Conservation (phyloP, 2,797 vertebrate species). For the Oreonectes daqikongensis region DNA sequence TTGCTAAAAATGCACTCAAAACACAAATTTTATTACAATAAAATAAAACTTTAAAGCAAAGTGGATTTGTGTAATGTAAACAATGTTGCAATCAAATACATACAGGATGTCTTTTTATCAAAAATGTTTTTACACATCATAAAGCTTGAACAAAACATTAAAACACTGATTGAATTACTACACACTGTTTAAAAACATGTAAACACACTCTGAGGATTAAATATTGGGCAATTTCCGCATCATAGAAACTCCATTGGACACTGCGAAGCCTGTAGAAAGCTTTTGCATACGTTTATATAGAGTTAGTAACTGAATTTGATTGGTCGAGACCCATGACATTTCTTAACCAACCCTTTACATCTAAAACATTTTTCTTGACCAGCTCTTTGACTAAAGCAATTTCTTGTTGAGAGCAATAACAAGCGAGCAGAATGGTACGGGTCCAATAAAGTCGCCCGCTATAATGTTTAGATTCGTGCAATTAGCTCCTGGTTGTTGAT, state of each 20-base stretch:
- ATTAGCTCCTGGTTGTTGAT: slow-evolving; percentile 78
- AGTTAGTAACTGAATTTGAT: neutral
- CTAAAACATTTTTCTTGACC: neutral
- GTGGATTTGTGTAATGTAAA: slow-evolving; percentile 31
- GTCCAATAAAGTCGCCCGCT: slow-evolving; percentile 88
- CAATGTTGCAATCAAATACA: slow-evolving; percentile 2
- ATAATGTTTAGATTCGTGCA: slow-evolving; percentile 84
- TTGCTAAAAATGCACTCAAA: slow-evolving; percentile 10
- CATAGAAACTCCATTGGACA: neutral
- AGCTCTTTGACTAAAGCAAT: slow-evolving; percentile 61
- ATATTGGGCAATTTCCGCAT: neutral
- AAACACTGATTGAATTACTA: neutral
- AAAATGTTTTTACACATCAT: neutral
- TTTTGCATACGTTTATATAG: neutral
- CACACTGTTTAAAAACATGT: neutral
- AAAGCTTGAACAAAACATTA: neutral
- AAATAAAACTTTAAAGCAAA: slow-evolving; percentile 1
- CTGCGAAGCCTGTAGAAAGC: neutral
- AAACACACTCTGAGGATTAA: neutral
- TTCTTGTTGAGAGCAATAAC: slow-evolving; percentile 85
- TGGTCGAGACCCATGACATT: neutral
- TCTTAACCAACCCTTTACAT: neutral
- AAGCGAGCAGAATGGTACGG: slow-evolving; percentile 74
- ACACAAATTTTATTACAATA: slow-evolving; percentile 17
- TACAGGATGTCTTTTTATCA: too few species aligned